Evolutionary conservation across 2,888 invertebrate species (phyloP).

Genomic region (Argyresthia albistria): DNA sequence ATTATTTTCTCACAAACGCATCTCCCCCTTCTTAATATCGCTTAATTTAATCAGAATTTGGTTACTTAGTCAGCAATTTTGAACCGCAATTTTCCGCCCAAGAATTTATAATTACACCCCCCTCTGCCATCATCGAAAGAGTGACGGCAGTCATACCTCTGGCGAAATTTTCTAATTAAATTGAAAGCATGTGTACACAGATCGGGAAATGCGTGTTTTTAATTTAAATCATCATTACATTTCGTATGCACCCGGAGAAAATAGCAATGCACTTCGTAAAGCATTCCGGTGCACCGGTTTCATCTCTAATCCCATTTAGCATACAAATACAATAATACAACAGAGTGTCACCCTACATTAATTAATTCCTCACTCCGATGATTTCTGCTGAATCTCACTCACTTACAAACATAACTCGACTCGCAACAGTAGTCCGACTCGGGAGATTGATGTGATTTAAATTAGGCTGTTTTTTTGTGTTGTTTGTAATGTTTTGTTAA

Average conservation of each 20-base stretch:
- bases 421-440: too few relatives aligned
- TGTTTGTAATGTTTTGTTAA: too few relatives aligned
- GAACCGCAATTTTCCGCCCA: slow-evolving; percentile 38
- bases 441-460: too few relatives aligned
- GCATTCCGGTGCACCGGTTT: not conserved
- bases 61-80: slow-evolving; percentile 39
- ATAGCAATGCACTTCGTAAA: not conserved
- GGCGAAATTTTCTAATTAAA: not conserved
- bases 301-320: slow-evolving; percentile 29
- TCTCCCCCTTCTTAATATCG: slow-evolving; percentile 53
- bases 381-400: slow-evolving; percentile 28
- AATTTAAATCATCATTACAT: not conserved
- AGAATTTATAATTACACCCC: slow-evolving; percentile 42
- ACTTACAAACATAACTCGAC: too few relatives aligned
- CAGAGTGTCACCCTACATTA: slow-evolving; percentile 53
- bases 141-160: not conserved
- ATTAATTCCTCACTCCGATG: slow-evolving; percentile 54
- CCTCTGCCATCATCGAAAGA: not conserved
- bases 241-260: not conserved
- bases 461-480: too few relatives aligned
- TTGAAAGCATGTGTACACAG: not conserved
- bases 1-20: slow-evolving; percentile 49
- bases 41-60: slow-evolving; percentile 63
- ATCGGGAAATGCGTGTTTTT: too few relatives aligned
- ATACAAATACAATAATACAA: slow-evolving; percentile 43